Evolutionary conservation across 2,797 vertebrate species (phyloP), one percentile per base, ranked within the genome.

Genomic region (Sparus aurata): DNA sequence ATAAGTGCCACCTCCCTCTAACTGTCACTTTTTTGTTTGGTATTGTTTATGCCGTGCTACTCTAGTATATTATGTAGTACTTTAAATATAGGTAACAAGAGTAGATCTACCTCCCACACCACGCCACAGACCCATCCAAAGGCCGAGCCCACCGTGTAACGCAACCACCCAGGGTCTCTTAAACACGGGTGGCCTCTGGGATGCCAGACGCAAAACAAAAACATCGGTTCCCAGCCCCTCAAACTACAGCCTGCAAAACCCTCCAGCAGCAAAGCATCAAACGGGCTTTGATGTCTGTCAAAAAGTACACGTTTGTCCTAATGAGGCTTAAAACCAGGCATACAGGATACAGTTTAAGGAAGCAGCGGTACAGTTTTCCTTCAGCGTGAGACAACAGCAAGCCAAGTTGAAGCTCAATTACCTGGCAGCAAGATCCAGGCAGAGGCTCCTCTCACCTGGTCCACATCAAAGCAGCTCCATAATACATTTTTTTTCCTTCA

Each of bases 401-500:
- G 78, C 72, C 79, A 23, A 75, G 82, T 1, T 27, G 68, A 60
- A 47, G 87, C 75, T 87, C 78, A 71, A 82, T 89, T 90, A 85
- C 79, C 67, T 79, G 82, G 71, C 73, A 69, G 82, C 69, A 7
- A 75, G 79, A 74, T 66, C 73, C 69, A 34, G 47, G 49, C 67
- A 27, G 67, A 76, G 76, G 55, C 69, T 76, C 46, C 80, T 67
- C 79, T 85, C 73, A 85, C 86, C 82, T 91, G 89, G 82, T 80
- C 65, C 67, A 91, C 87, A 86, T 92, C 87, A 91, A 92, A 93
- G 84, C 62, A n/a, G 20, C 60, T 71, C 52, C 50, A 58, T 68
- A 75, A 85, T 77, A 30, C 16, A 0, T n/a, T 68, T 75, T 27
- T 55, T 43, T 27, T 12, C 4, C 17, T 9, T 2, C 34, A 60